Evolutionary conservation across 2,888 invertebrate genomes (phyloP).

Genomic region (Tipula lateralis): DNA sequence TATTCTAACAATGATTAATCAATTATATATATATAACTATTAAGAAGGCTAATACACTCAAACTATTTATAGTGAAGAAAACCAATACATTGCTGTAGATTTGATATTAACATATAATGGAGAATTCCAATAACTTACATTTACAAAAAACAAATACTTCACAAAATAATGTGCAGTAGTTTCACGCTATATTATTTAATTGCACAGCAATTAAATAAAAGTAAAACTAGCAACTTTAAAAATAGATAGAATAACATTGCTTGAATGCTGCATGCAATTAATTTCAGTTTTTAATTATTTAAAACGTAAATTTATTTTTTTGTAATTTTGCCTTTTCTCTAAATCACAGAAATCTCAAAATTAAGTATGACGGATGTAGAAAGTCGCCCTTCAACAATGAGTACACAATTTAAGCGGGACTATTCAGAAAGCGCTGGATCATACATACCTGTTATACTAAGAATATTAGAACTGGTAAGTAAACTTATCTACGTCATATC

Average conservation of each 20-base stretch:
- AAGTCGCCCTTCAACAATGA: conserved; percentile 30
- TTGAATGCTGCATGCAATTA: background rate
- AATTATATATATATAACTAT: background rate
- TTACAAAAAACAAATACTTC: background rate
- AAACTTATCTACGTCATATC: background rate
- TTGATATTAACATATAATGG: no score
- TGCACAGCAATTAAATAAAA: background rate
- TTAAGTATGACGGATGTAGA: conserved; percentile 32
- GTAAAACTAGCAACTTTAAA: background rate
- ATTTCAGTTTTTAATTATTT: background rate
- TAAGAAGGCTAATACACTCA: background rate
- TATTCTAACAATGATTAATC: background rate
- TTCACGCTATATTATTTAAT: background rate
- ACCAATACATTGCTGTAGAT: no score
- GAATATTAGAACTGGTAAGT: conserved; percentile 32
- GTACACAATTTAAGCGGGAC: conserved; percentile 5
- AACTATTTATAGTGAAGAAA: no score
- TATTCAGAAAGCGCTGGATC: conserved; percentile 27
- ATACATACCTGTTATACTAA: conserved; percentile 31
- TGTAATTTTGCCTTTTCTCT: background rate
- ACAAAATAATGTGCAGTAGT: background rate
- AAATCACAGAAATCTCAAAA: conserved; percentile 32
- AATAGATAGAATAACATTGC: background rate
- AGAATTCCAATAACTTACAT: no score
- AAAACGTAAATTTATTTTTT: background rate